Evolutionary conservation across 2,113 vertebrate genomes (phyloP).

Genomic region (Canis aureus): DNA sequence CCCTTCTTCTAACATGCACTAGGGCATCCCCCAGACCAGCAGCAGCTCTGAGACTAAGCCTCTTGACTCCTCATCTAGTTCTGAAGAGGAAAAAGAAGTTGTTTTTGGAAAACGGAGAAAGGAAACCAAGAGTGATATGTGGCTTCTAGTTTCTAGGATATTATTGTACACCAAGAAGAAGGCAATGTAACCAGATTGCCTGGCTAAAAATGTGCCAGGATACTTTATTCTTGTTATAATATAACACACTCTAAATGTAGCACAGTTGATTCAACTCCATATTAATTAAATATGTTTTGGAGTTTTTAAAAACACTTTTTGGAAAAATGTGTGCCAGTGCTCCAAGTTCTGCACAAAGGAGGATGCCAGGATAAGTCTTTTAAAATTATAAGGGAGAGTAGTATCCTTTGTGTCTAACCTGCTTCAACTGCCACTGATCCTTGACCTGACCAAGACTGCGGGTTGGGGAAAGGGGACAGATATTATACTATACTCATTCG

Average conservation of each 20-base stretch:
- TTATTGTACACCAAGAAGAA: background rate
- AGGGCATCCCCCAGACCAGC: background rate
- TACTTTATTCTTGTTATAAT: background rate
- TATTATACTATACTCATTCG: background rate
- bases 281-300: constrained; percentile 28
- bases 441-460: background rate
- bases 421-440: background rate
- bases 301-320: constrained; percentile 4
- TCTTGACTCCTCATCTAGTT: background rate
- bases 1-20: background rate
- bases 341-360: constrained; percentile 26
- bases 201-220: constrained; percentile 1
- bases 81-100: background rate
- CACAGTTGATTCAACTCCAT: background rate
- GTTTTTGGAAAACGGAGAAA: background rate
- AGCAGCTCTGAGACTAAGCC: background rate
- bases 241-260: background rate
- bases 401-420: background rate
- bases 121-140: background rate
- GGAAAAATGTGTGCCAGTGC: background rate
- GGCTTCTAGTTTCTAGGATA: background rate
- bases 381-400: background rate
- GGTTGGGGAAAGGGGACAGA: background rate
- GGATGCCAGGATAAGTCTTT: background rate
- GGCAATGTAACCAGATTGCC: background rate